Conservation (phyloP, 1,140 invertebrate species). For the Pseudachorutes palmiensis region DNA sequence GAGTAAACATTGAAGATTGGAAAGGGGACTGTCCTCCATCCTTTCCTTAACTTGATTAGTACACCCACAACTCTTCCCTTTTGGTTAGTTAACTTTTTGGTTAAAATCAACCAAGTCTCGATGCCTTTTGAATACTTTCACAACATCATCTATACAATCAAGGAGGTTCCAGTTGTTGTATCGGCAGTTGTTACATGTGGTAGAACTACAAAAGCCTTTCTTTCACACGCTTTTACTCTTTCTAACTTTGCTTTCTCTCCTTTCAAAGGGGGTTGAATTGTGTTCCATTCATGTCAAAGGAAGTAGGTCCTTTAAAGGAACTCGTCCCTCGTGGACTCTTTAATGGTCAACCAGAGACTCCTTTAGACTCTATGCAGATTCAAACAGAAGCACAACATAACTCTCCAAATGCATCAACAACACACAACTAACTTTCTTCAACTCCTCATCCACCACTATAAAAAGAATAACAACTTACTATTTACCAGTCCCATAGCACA, state of each 20-base stretch:
- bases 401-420: too few species aligned
- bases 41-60: constrained; percentile 1
- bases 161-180: background rate
- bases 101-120: background rate
- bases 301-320: constrained; percentile 2
- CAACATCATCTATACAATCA: background rate
- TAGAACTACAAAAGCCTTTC: background rate
- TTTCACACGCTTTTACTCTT: background rate
- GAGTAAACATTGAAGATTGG: background rate
- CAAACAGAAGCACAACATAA: too few species aligned
- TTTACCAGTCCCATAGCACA: too few species aligned
- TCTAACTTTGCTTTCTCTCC: background rate
- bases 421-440: too few species aligned
- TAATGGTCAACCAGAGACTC: constrained; percentile 7
- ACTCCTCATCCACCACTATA: too few species aligned
- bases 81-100: background rate
- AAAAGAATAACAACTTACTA: too few species aligned
- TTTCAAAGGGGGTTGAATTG: background rate
- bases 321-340: background rate
- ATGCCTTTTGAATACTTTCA: background rate
- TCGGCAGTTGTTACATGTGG: background rate
- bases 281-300: background rate
- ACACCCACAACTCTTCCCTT: background rate
- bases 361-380: constrained; percentile 6
- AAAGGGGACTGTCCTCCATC: background rate